These are phyloP conservation scores for Vultur gryphus DNA, from an alignment of 2,797 vertebrate species.

Conservation along the genomic window DNA sequence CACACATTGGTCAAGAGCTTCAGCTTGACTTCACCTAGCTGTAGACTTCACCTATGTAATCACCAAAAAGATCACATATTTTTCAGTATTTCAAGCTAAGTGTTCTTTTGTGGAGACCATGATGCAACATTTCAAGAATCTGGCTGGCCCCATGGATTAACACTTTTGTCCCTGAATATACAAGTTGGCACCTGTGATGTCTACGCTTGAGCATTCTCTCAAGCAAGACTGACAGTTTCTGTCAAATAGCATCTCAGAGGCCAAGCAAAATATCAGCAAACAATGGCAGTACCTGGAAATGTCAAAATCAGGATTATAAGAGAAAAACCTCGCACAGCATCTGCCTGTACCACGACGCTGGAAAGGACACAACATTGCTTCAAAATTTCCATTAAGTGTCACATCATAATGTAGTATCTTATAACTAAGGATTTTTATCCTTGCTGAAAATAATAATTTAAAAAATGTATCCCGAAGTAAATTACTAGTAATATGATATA, in stretches of 20 bases:
- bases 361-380: background rate
- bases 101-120: background rate
- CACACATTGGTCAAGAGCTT: background rate
- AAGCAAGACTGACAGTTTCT: background rate
- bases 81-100: background rate
- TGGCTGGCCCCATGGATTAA: background rate
- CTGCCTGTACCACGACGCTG: background rate
- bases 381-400: background rate
- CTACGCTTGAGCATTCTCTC: background rate
- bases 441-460: background rate
- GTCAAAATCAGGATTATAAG: background rate
- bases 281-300: background rate
- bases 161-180: background rate
- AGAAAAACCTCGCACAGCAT: background rate
- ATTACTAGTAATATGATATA: background rate
- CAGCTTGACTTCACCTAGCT: background rate
- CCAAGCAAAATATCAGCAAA: background rate
- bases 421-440: background rate
- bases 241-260: background rate
- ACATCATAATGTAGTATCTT: background rate
- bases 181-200: background rate
- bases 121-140: background rate
- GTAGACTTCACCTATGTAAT: background rate
- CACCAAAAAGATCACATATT: background rate
- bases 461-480: background rate